Percentiles rank a stretch among this genome's conserved stretches.
Evolutionary conservation across 2,797 vertebrate species (phyloP).

Genomic region (Hemitrygon akajei): DNA sequence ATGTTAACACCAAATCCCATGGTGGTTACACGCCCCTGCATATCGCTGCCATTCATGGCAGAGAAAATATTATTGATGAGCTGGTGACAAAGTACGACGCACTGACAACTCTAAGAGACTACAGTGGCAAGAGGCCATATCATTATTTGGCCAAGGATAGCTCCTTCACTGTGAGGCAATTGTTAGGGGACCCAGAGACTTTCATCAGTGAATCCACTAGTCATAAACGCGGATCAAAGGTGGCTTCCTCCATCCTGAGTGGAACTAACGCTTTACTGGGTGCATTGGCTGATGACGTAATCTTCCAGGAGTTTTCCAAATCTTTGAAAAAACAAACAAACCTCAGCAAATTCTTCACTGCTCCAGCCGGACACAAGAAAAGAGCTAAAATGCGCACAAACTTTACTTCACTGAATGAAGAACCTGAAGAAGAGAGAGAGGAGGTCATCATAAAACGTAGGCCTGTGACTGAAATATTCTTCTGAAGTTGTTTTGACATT

Average conservation of each 20-base stretch:
- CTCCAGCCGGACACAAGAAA: constrained; percentile 55
- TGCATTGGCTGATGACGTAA: constrained; percentile 60
- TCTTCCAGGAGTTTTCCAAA: constrained; percentile 63
- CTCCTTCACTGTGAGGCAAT: constrained; percentile 53
- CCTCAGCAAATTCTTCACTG: constrained; percentile 73
- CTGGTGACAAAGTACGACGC: constrained; percentile 68
- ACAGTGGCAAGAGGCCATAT: constrained; percentile 75
- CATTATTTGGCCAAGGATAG: constrained; percentile 69
- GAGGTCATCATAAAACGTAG: constrained; percentile 50
- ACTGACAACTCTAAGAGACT: constrained; percentile 67
- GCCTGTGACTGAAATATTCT: constrained; percentile 56
- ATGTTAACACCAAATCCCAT: constrained; percentile 69
- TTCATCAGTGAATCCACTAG: constrained; percentile 41
- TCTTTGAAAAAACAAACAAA: constrained; percentile 62
- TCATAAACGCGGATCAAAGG: constrained; percentile 51
- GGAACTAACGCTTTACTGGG: constrained; percentile 64
- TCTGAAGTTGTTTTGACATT: constrained; percentile 39
- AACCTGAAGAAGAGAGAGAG: constrained; percentile 52
- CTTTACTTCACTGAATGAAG: constrained; percentile 54
- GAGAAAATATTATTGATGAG: constrained; percentile 59
- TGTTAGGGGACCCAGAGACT: constrained; percentile 63
- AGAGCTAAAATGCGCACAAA: constrained; percentile 63
- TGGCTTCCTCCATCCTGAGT: constrained; percentile 59
- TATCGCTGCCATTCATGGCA: constrained; percentile 77
- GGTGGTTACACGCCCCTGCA: constrained; percentile 86